phyloP scores from a whole-genome alignment of 2,797 vertebrate species.

The Dendrocincla tyrannina region DNA sequence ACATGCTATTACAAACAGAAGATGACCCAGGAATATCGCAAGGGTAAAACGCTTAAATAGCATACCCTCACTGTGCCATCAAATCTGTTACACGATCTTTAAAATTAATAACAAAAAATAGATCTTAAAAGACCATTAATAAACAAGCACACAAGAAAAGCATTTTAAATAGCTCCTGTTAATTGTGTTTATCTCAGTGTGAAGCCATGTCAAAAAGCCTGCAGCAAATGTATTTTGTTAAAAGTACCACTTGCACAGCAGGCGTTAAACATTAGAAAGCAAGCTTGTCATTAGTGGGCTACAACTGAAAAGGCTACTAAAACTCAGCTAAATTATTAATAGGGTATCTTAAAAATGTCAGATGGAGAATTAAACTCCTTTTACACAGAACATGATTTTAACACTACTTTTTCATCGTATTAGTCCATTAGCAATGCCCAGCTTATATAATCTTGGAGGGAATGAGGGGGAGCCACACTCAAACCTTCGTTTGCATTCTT shows the following conservation, averaged over 20 bases:
- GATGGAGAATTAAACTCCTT: constrained; percentile 29
- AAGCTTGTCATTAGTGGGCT: constrained; percentile 60
- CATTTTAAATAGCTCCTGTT: constrained; percentile 70
- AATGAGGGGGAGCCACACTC: background rate
- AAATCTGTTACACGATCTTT: background rate
- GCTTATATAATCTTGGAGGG: background rate
- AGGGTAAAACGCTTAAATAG: background rate
- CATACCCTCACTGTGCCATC: background rate
- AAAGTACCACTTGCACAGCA: constrained; percentile 71
- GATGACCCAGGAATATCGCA: background rate
- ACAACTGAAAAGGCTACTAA: constrained; percentile 52
- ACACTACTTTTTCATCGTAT: background rate
- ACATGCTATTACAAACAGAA: background rate
- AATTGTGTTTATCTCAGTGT: constrained; percentile 77
- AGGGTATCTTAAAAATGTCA: constrained; percentile 24
- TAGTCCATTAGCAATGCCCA: background rate
- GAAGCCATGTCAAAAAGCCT: constrained; percentile 72
- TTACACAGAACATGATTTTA: constrained; percentile 1
- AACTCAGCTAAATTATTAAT: constrained; percentile 67
- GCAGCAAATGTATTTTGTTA: constrained; percentile 73
- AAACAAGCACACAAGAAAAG: constrained; percentile 65
- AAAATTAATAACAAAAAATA: constrained; percentile 55
- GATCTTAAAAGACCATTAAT: constrained; percentile 62
- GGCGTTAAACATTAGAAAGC: constrained; percentile 58
- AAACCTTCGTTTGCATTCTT: background rate